Evolutionary conservation across 2,113 vertebrate genomes (phyloP).

Genomic region (Oreochromis tanganicae): DNA sequence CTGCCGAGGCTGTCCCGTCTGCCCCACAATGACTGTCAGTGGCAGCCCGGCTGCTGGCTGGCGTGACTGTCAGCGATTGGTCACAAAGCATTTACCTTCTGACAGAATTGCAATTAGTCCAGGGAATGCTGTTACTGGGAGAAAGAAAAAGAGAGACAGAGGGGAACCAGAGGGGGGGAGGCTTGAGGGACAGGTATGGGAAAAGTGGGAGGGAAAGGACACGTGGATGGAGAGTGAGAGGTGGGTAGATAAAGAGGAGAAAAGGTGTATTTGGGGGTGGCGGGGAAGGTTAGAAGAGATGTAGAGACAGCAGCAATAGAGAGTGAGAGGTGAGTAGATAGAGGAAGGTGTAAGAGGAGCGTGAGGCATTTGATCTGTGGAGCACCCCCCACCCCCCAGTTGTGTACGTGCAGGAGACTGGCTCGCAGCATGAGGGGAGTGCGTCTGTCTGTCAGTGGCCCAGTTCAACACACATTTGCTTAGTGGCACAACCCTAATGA

Average conservation of each 20-base stretch:
- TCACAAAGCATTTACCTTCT: slow-evolving; percentile 76
- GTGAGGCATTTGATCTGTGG: slow-evolving; percentile 28
- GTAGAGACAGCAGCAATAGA: slow-evolving; percentile 18
- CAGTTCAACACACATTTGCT: slow-evolving; percentile 81
- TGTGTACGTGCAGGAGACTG: slow-evolving; percentile 76
- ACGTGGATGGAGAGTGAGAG: slow-evolving; percentile 40
- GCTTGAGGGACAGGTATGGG: slow-evolving; percentile 5
- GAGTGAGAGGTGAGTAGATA: slow-evolving; percentile 40
- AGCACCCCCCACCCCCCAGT: background rate
- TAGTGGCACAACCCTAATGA: slow-evolving; percentile 86
- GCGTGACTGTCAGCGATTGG: slow-evolving; percentile 67
- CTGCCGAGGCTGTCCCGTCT: slow-evolving; percentile 51
- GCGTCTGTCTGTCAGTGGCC: slow-evolving; percentile 73
- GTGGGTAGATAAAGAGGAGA: slow-evolving; percentile 52
- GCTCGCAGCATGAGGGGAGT: slow-evolving; percentile 76
- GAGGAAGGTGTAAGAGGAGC: slow-evolving; percentile 20
- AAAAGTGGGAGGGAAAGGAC: background rate
- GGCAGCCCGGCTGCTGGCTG: slow-evolving; percentile 36
- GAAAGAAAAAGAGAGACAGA: slow-evolving; percentile 42
- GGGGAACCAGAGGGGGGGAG: background rate
- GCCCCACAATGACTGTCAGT: slow-evolving; percentile 67
- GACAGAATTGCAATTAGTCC: slow-evolving; percentile 77
- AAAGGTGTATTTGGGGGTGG: background rate
- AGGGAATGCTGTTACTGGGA: slow-evolving; percentile 62
- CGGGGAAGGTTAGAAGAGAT: background rate